These are phyloP conservation scores for Eulemur macaco DNA, from an alignment of 2,113 vertebrate genomes.

Conservation along the genomic window DNA sequence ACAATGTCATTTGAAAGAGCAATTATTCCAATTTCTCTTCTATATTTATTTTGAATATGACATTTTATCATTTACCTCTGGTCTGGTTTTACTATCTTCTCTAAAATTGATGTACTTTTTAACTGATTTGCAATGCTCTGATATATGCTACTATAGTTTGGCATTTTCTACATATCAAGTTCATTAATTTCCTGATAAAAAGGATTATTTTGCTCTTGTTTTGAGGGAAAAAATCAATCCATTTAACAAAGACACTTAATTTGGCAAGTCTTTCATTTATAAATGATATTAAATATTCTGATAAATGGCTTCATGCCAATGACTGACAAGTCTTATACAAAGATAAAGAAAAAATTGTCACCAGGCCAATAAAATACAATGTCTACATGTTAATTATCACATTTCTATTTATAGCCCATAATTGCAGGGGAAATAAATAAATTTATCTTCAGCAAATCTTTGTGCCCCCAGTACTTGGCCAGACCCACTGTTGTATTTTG, in stretches of 20 bases:
- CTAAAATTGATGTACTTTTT: neutral
- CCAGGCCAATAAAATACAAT: neutral
- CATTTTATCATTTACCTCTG: neutral
- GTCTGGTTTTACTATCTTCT: neutral
- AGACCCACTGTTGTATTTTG: neutral
- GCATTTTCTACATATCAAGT: neutral
- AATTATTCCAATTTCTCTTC: neutral
- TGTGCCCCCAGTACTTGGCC: neutral
- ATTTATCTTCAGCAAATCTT: neutral
- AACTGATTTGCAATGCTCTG: neutral
- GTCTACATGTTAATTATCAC: neutral
- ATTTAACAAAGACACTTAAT: neutral
- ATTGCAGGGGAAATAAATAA: neutral
- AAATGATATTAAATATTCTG: neutral
- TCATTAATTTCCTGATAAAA: neutral
- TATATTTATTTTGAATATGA: neutral
- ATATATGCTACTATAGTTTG: neutral
- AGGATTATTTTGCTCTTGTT: neutral
- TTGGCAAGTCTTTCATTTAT: neutral
- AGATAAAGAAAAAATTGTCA: neutral
- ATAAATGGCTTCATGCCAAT: neutral
- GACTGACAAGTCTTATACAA: neutral
- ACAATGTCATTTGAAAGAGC: neutral
- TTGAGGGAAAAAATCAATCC: neutral
- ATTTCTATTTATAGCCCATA: neutral